Evolutionary conservation across 2,888 invertebrate species (phyloP).

Genomic region (Zhengitettix transpicula): DNA sequence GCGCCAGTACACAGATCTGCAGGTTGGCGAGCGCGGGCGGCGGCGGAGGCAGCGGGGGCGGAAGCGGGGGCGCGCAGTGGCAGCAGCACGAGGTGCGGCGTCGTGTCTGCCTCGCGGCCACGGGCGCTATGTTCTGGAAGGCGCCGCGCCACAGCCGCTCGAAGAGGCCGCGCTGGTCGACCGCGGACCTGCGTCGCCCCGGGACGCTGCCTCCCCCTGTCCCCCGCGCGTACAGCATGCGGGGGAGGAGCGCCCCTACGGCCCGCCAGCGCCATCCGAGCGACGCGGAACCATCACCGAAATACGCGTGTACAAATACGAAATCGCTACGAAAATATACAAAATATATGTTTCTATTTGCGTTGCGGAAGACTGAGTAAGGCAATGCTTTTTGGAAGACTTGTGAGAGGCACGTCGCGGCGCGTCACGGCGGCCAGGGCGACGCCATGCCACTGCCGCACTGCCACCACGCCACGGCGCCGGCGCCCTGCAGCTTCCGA

Average conservation of each 20-base stretch:
- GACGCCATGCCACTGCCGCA: constrained; percentile 21
- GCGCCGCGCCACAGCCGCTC: constrained; percentile 56
- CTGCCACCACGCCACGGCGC: constrained; percentile 11
- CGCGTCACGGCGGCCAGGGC: neutral
- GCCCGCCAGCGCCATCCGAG: neutral
- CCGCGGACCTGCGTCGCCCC: constrained; percentile 25
- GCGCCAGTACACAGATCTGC: constrained; percentile 20
- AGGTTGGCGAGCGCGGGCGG: constrained; percentile 20
- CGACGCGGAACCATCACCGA: neutral
- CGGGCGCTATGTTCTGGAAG: constrained; percentile 23
- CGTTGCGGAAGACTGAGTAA: constrained; percentile 34
- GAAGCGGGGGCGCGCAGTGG: constrained; percentile 14
- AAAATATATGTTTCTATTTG: neutral
- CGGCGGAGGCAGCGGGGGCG: constrained; percentile 14
- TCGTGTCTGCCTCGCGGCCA: constrained; percentile 8
- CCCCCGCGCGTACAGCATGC: constrained; percentile 22
- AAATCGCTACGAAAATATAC: neutral
- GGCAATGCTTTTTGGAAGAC: constrained; percentile 15
- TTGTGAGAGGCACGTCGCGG: constrained; percentile 17
- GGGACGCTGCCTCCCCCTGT: constrained; percentile 27
- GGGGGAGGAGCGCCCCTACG: constrained; percentile 3
- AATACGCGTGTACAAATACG: neutral
- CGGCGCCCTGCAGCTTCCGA: constrained; percentile 8
- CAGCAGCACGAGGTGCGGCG: constrained; percentile 8
- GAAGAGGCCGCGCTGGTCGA: constrained; percentile 37